A percentile compares a stretch with the other conserved stretches of the same genome.
Conservation (phyloP, 1,140 invertebrate species). For the Carposina sasakii region DNA sequence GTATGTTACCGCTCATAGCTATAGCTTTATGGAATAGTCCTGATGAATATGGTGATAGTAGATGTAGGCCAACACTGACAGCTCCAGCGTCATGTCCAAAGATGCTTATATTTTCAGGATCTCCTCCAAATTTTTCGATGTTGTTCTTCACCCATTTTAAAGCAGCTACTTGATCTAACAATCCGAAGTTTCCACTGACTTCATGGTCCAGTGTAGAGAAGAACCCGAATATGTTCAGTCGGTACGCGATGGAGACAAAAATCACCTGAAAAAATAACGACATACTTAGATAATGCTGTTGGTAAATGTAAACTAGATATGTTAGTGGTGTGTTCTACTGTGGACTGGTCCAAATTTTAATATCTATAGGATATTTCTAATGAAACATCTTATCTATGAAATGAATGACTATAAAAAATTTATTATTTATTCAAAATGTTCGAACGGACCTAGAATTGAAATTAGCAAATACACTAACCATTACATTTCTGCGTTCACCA, state of each 20-base stretch:
- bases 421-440: no score
- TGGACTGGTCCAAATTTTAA: no score
- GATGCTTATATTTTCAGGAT: slow-evolving; percentile 86
- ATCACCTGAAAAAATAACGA: slow-evolving; percentile 76
- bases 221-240: slow-evolving; percentile 92
- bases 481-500: no score
- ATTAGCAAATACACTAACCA: no score
- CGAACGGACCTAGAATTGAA: no score
- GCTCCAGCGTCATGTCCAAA: slow-evolving; percentile 90
- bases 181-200: slow-evolving; percentile 91
- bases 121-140: slow-evolving; percentile 89
- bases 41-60: slow-evolving; percentile 59
- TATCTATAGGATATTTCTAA: no score
- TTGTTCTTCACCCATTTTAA: slow-evolving; percentile 90
- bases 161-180: slow-evolving; percentile 92
- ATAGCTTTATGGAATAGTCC: slow-evolving; percentile 71
- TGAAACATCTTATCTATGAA: no score
- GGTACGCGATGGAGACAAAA: slow-evolving; percentile 84
- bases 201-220: slow-evolving; percentile 87
- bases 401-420: no score
- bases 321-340: no score
- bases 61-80: slow-evolving; percentile 79
- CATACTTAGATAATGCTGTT: no score
- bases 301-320: background rate
- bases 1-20: slow-evolving; percentile 80